Percentiles rank a stretch among this genome's conserved stretches.
Conservation (phyloP, 2,113 vertebrate species). For the Hippocampus abdominalis region DNA sequence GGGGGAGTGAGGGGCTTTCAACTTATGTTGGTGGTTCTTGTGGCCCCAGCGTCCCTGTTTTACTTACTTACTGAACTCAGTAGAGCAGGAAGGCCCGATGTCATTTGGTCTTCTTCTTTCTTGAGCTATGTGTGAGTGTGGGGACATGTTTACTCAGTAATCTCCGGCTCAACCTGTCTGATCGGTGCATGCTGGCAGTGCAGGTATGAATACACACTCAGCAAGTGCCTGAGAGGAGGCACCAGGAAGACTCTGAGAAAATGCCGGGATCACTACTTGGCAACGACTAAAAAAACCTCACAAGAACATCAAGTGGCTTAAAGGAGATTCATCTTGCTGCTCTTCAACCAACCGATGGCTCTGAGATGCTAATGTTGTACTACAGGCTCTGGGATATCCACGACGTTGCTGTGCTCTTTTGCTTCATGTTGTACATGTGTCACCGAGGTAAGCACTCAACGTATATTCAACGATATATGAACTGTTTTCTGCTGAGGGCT, state of each 20-base stretch:
- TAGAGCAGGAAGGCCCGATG: background rate
- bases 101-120: background rate
- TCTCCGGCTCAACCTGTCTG: constrained; percentile 58
- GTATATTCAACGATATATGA: background rate
- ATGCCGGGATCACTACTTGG: background rate
- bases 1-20: constrained; percentile 6
- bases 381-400: constrained; percentile 49
- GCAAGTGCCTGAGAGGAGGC: constrained; percentile 21
- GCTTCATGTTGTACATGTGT: constrained; percentile 45
- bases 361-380: constrained; percentile 56
- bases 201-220: constrained; percentile 33
- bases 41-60: constrained; percentile 12
- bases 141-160: constrained; percentile 37
- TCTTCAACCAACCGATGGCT: constrained; percentile 48
- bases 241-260: background rate
- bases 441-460: constrained; percentile 52
- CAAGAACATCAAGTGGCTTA: constrained; percentile 17
- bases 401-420: constrained; percentile 51
- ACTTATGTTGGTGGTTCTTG: constrained; percentile 29
- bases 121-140: background rate
- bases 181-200: constrained; percentile 42
- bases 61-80: constrained; percentile 16
- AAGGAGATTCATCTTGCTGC: constrained; percentile 29
- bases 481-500: background rate
- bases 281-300: constrained; percentile 6